phyloP scores from a whole-genome alignment of 2,797 vertebrate species.

The Xyrichtys novacula region DNA sequence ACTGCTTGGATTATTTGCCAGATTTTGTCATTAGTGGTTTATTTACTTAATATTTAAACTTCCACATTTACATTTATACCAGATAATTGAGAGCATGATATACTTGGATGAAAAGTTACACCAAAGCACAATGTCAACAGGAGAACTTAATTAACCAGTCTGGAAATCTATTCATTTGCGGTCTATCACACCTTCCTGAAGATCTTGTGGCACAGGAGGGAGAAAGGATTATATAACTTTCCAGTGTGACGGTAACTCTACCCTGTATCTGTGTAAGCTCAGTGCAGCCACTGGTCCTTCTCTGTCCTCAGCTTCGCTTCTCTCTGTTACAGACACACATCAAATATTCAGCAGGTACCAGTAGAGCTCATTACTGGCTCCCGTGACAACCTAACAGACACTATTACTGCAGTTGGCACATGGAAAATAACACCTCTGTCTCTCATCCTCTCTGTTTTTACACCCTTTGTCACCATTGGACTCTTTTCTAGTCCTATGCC shows the following conservation, averaged over 20 bases:
- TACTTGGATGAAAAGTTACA: neutral
- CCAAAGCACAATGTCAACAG: constrained; percentile 7
- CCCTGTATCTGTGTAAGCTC: constrained; percentile 22
- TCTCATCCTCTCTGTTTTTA: constrained; percentile 6
- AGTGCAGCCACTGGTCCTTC: constrained; percentile 8
- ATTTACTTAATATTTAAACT: neutral
- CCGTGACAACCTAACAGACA: constrained; percentile 43
- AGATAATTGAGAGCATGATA: no score
- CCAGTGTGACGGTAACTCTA: constrained; percentile 65
- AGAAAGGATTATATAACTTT: constrained; percentile 41
- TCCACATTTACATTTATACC: no score
- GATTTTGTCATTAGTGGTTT: neutral
- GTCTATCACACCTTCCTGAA: constrained; percentile 6
- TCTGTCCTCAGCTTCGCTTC: constrained; percentile 19
- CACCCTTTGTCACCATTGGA: constrained; percentile 21
- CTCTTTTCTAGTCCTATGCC: constrained; percentile 18
- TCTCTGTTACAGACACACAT: constrained; percentile 72
- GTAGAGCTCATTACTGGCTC: constrained; percentile 60
- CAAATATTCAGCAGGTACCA: constrained; percentile 76
- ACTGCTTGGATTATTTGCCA: neutral
- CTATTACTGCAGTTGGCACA: constrained; percentile 45
- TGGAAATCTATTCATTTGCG: constrained; percentile 20
- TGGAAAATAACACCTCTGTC: constrained; percentile 61
- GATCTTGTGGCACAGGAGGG: constrained; percentile 19
- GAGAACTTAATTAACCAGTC: neutral